These are phyloP conservation scores for Atopsyche davidsoni DNA, from an alignment of 1,140 invertebrate genomes.

Conservation along the genomic window DNA sequence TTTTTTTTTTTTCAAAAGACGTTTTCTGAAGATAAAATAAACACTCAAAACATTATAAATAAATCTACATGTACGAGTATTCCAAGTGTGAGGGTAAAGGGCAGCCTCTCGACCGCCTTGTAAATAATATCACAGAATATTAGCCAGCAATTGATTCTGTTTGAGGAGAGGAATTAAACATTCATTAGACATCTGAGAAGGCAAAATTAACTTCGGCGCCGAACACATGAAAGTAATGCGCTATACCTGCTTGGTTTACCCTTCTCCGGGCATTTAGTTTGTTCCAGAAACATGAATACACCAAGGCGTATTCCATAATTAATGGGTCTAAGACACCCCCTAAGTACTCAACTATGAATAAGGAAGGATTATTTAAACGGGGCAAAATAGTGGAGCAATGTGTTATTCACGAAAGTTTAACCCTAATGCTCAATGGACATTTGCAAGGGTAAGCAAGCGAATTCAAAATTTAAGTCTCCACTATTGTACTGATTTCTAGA, in stretches of 20 bases:
- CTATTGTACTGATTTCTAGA: too few species aligned
- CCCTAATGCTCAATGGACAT: too few species aligned
- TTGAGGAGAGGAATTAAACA: background rate
- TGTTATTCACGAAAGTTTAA: slow-evolving; percentile 13
- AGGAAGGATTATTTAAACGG: slow-evolving; percentile 24
- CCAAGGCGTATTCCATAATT: slow-evolving; percentile 27
- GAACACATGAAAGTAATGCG: slow-evolving; percentile 15
- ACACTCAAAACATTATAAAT: too few species aligned
- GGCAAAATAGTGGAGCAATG: background rate
- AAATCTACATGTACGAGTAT: too few species aligned
- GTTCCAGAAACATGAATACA: slow-evolving; percentile 24
- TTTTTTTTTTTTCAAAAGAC: too few species aligned
- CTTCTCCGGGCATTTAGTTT: slow-evolving; percentile 6
- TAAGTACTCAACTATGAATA: slow-evolving; percentile 23
- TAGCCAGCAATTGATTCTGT: background rate
- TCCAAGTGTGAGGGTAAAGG: too few species aligned
- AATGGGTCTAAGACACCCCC: slow-evolving; percentile 22
- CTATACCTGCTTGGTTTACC: slow-evolving; percentile 15
- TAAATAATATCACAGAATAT: background rate
- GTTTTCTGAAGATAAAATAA: too few species aligned
- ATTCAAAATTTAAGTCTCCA: too few species aligned
- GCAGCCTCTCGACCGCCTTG: too few species aligned
- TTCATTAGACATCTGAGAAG: background rate
- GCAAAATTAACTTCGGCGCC: background rate
- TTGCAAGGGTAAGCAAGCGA: too few species aligned